phyloP scores from a whole-genome alignment of 2,888 invertebrate species.

The Saturnia pavonia region DNA sequence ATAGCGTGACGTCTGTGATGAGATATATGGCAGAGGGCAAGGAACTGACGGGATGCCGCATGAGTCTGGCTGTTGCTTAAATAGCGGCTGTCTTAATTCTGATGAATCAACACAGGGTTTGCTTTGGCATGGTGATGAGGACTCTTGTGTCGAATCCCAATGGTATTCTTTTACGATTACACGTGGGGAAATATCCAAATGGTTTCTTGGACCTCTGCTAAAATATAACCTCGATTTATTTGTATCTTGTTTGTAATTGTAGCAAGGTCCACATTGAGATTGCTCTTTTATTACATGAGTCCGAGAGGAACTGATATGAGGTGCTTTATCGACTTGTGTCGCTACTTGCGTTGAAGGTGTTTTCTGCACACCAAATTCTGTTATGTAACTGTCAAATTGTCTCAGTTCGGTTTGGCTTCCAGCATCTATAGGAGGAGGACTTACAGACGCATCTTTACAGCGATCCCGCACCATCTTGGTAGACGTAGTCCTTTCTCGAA shows the following conservation, averaged over 20 bases:
- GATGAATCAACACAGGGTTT: slow-evolving; percentile 10
- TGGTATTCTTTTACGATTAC: slow-evolving; percentile 50
- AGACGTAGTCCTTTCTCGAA: slow-evolving; percentile 38
- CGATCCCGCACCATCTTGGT: slow-evolving; percentile 17
- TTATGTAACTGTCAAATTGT: slow-evolving; percentile 8
- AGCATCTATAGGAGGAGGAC: slow-evolving; percentile 35
- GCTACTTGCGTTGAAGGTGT: slow-evolving; percentile 22
- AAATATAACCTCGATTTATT: background rate
- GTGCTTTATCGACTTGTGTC: slow-evolving; percentile 25
- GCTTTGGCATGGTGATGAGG: background rate
- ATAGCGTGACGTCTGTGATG: background rate
- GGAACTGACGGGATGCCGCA: background rate
- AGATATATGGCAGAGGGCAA: background rate
- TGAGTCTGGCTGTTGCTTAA: background rate
- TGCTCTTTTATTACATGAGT: background rate
- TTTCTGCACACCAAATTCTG: slow-evolving; percentile 3
- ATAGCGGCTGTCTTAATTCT: background rate
- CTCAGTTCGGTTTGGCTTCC: slow-evolving; percentile 43
- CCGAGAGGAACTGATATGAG: background rate
- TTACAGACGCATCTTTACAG: slow-evolving; percentile 34
- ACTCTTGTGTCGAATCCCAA: slow-evolving; percentile 43
- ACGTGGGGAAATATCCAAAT: slow-evolving; percentile 34
- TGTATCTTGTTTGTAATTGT: background rate
- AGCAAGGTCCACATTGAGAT: background rate
- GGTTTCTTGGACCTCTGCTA: background rate